Evolutionary conservation across 2,113 vertebrate species (phyloP), one percentile per base, ranked within the genome.

Genomic region (Polypterus senegalus): DNA sequence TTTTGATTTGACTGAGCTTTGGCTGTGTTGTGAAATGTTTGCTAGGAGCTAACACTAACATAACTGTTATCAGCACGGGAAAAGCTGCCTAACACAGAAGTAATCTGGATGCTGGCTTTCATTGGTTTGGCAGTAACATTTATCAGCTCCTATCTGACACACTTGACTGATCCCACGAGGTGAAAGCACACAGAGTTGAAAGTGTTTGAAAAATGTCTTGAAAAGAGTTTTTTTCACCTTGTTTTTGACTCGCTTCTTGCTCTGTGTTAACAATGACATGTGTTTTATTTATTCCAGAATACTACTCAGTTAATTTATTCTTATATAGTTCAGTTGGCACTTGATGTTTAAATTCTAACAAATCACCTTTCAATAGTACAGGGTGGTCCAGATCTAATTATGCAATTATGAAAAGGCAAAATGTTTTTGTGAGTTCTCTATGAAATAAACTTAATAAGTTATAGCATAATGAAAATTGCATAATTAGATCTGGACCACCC

Each of bases 31-130:
- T 48, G 69, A 63, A 72, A 69, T 74, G 67, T 78, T 81, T 78
- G 71, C 70, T 68, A 60, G 53, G 27, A 69, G 70, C 60, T 68
- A 75, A 67, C 71, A 68, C 70, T 75, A 76, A 71, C 73, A 51
- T 60, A 4, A 70, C 61, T 73, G 73, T 81, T 78, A 81, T 74
- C 75, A 75, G 71, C 64, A 70, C 70, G 65, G 71, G 78, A 76
- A 76, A 69, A 62, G 67, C 70, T 72, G 27, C 27, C 27, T 27
- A 27, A 27, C 27, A 27, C 27, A 27, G 27, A 27, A 27, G 27
- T 27, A 27, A 27, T 27, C 27, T 27, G 27, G 27, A 27, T 27
- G 27, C 27, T 27, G 27, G 27, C 27, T 27, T 27, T 27, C 27
- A 27, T 27, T 27, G 27, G 27, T 27, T 27, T 27, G 27, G 27